Percentiles rank a stretch among this genome's conserved stretches.
phyloP scores from a whole-genome alignment of 2,113 vertebrate species.

The Lonchura striata region DNA sequence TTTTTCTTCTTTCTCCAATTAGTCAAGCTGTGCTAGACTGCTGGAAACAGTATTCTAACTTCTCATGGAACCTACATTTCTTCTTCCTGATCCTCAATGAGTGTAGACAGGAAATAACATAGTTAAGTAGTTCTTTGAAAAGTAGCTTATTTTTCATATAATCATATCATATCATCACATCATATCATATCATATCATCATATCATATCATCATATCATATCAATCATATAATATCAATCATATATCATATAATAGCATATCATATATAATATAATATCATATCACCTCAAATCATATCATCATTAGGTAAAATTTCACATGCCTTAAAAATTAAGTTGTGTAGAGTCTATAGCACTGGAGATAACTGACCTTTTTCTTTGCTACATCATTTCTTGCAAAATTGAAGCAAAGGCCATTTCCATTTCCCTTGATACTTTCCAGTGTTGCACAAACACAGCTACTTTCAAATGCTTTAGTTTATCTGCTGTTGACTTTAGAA shows the following conservation, averaged over 20 bases:
- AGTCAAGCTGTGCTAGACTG: not conserved
- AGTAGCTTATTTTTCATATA: not conserved
- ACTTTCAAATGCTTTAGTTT: not conserved
- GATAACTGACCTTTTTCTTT: not conserved
- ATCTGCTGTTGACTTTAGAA: conserved; percentile 42
- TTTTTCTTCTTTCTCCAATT: not conserved
- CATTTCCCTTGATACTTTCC: not conserved
- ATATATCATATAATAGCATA: not conserved
- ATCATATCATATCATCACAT: not conserved
- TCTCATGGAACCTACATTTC: not conserved
- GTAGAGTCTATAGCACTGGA: not conserved
- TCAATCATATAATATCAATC: no score
- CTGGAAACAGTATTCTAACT: not conserved
- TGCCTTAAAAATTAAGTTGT: not conserved
- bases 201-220: no score
- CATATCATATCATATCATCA: no score
- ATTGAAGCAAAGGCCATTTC: not conserved
- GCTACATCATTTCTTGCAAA: not conserved
- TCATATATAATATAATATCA: not conserved
- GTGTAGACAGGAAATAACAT: not conserved
- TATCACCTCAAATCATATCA: not conserved
- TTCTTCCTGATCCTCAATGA: not conserved
- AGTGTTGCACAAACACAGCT: conserved; percentile 17
- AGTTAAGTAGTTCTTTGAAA: not conserved
- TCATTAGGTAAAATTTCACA: not conserved